Percentiles rank a stretch among this genome's conserved stretches.
Conservation (phyloP, 2,888 invertebrate species). For the Microplitis manilae region DNA sequence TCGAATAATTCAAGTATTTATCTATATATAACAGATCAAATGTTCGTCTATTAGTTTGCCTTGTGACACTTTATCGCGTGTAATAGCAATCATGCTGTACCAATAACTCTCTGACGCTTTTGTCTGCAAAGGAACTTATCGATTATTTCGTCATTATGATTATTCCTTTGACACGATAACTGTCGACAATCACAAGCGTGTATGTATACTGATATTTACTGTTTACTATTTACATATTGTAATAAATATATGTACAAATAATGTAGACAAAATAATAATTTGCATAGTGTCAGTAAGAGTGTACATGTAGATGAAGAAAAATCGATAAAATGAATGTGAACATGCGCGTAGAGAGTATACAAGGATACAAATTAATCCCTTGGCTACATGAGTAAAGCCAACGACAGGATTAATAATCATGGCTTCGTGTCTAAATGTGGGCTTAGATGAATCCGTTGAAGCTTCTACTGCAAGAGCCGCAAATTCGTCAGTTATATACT, state of each 20-base stretch:
- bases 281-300: neutral
- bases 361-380: constrained; percentile 37
- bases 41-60: neutral
- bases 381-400: constrained; percentile 39
- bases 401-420: constrained; percentile 49
- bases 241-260: constrained; percentile 6
- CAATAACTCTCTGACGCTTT: neutral
- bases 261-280: constrained; percentile 13
- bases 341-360: constrained; percentile 26
- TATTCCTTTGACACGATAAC: neutral
- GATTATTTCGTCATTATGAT: neutral
- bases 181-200: neutral
- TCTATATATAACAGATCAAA: neutral
- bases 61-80: neutral
- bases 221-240: neutral
- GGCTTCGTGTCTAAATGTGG: constrained; percentile 42
- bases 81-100: neutral
- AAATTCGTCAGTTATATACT: constrained; percentile 21
- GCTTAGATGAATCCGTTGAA: constrained; percentile 38
- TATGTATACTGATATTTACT: neutral
- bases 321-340: constrained; percentile 32
- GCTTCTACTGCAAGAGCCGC: constrained; percentile 3
- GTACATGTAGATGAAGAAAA: constrained; percentile 26
- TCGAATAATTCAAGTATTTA: neutral
- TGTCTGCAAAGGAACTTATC: neutral